Conservation (phyloP, 2,113 vertebrate genomes). For the Campylorhamphus procurvoides region DNA sequence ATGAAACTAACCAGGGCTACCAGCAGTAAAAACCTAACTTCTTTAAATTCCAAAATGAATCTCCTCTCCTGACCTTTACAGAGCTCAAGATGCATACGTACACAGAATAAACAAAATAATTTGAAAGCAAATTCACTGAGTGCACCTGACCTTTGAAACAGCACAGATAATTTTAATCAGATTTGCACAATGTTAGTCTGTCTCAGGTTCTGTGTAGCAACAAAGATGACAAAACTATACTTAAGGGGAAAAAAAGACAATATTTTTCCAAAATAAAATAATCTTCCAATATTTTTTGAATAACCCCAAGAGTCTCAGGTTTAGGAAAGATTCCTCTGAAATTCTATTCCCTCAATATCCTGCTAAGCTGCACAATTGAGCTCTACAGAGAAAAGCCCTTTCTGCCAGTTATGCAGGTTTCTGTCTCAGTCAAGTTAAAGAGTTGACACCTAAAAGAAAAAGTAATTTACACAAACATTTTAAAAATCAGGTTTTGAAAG, state of each 20-base stretch:
- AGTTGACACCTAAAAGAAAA: neutral
- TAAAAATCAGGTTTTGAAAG: neutral
- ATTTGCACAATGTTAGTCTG: constrained; percentile 75
- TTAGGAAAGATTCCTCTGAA: neutral
- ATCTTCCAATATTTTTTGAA: neutral
- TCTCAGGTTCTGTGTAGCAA: constrained; percentile 42
- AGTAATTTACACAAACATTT: neutral
- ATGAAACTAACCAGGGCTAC: constrained; percentile 59
- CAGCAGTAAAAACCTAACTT: constrained; percentile 63
- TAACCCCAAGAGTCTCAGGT: neutral
- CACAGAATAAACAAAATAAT: constrained; percentile 83
- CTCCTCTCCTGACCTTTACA: constrained; percentile 77
- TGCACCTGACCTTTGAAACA: constrained; percentile 77
- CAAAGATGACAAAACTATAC: neutral
- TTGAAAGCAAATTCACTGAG: constrained; percentile 77
- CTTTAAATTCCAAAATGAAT: constrained; percentile 71
- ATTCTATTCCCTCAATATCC: neutral
- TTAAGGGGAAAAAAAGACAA: neutral
- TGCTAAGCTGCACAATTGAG: neutral
- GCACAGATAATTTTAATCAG: constrained; percentile 78
- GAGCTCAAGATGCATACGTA: constrained; percentile 71
- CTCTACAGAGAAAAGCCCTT: neutral
- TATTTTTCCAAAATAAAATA: neutral
- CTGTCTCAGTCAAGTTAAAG: neutral
- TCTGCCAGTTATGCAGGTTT: neutral